A percentile compares a stretch with the other conserved stretches of the same genome.
phyloP scores from a whole-genome alignment of 1,140 invertebrate species.

The Augochlora pura region DNA sequence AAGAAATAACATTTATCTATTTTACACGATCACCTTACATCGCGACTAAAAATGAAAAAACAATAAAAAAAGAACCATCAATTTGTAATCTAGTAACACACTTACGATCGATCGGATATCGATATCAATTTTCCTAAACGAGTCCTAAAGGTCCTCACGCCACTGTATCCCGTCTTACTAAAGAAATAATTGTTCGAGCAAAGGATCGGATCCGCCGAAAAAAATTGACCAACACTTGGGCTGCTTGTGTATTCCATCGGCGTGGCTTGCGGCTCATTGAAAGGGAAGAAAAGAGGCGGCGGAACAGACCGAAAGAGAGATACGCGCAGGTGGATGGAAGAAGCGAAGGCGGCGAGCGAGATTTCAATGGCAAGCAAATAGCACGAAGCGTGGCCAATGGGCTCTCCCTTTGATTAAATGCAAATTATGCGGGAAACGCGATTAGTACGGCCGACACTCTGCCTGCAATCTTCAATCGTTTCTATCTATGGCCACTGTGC shows the following conservation, averaged over 20 bases:
- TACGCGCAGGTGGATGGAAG: not conserved
- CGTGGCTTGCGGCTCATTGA: conserved; percentile 60
- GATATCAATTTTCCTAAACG: no score
- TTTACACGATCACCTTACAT: no score
- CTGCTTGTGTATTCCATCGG: conserved; percentile 76
- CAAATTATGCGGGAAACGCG: conserved; percentile 78
- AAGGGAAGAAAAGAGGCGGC: conserved; percentile 13
- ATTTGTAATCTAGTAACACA: no score
- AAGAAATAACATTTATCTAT: no score
- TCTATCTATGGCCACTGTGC: conserved; percentile 43
- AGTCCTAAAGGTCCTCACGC: no score
- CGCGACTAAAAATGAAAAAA: no score
- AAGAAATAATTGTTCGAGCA: not conserved
- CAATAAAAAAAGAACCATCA: no score
- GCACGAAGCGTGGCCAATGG: conserved; percentile 76
- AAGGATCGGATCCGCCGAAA: conserved; percentile 27
- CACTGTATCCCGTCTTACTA: no score
- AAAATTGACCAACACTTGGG: conserved; percentile 55
- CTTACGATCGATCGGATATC: no score
- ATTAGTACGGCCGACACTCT: conserved; percentile 74
- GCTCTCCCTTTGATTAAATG: conserved; percentile 80
- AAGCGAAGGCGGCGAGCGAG: conserved; percentile 51
- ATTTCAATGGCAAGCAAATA: conserved; percentile 79
- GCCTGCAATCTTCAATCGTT: conserved; percentile 67
- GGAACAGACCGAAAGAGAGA: conserved; percentile 4